phyloP scores from a whole-genome alignment of 2,113 vertebrate genomes.

The Anguilla rostrata region DNA sequence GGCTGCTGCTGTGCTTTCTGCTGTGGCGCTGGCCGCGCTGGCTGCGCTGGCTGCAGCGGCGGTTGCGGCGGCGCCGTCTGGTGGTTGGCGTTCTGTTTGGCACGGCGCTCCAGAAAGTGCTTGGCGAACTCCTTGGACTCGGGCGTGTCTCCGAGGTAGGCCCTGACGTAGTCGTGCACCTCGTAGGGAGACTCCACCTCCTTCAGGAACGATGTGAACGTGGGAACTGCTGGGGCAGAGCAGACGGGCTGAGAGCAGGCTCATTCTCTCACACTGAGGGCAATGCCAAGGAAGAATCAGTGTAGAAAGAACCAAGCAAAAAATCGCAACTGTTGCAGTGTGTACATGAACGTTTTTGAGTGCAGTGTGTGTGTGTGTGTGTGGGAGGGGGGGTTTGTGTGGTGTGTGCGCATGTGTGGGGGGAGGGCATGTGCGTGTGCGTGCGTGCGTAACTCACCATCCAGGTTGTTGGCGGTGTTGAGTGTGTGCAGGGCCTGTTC shows the following conservation, averaged over 20 bases:
- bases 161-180: slow-evolving; percentile 94
- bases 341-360: not conserved
- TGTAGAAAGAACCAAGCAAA: no score
- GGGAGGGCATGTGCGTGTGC: not conserved
- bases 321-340: not conserved
- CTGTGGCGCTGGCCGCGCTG: slow-evolving; percentile 49
- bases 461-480: slow-evolving; percentile 97
- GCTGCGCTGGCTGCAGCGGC: not conserved
- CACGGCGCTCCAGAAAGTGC: slow-evolving; percentile 97
- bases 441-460: slow-evolving; percentile 75
- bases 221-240: slow-evolving; percentile 79
- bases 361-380: not conserved
- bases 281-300: no score
- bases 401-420: not conserved
- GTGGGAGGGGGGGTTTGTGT: no score
- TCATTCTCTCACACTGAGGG: not conserved
- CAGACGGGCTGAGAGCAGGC: not conserved
- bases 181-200: slow-evolving; percentile 97
- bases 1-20: slow-evolving; percentile 55
- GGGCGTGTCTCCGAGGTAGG: slow-evolving; percentile 92
- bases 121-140: slow-evolving; percentile 99
- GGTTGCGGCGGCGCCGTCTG: slow-evolving; percentile 77
- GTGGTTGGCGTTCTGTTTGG: slow-evolving; percentile 94
- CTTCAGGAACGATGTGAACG: slow-evolving; percentile 96
- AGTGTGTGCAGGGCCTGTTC: slow-evolving; percentile 96